These are phyloP conservation scores for Operophtera brumata DNA, from an alignment of 2,888 invertebrate genomes.

Conservation along the genomic window DNA sequence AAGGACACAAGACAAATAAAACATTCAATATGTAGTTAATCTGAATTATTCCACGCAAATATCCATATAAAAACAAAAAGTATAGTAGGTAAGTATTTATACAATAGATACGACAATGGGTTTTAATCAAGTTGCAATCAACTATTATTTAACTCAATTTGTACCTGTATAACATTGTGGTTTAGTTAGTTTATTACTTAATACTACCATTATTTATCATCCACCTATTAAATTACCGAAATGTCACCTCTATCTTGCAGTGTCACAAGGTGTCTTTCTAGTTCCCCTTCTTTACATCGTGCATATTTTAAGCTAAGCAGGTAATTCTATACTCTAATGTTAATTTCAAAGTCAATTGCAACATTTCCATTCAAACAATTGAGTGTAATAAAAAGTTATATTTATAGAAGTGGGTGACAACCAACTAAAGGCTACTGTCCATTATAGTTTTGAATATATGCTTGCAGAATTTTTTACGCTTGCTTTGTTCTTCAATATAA, in stretches of 20 bases:
- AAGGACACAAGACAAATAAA: no score
- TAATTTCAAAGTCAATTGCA: conserved; percentile 27
- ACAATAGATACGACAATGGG: conserved; percentile 9
- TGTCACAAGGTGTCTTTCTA: conserved; percentile 19
- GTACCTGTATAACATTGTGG: conserved; percentile 2
- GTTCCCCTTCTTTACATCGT: conserved; percentile 13
- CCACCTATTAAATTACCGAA: conserved; percentile 9
- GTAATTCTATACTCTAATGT: conserved; percentile 14
- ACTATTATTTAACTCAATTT: conserved; percentile 6
- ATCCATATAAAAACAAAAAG: no score
- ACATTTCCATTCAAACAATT: conserved; percentile 28
- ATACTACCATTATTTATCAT: conserved; percentile 9
- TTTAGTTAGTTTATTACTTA: conserved; percentile 2
- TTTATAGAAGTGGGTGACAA: conserved; percentile 28
- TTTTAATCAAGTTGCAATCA: conserved; percentile 16
- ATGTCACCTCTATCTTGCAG: conserved; percentile 11
- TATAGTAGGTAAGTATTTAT: background rate
- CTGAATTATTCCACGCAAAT: no score
- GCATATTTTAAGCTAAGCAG: conserved; percentile 15
- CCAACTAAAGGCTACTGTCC: background rate
- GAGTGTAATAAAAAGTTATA: conserved; percentile 29
- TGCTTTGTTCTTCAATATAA: no score
- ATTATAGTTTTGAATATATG: background rate
- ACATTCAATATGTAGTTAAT: no score
- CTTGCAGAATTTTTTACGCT: background rate